Evolutionary conservation across 2,113 vertebrate species (phyloP).

Genomic region (Hoplias malabaricus): DNA sequence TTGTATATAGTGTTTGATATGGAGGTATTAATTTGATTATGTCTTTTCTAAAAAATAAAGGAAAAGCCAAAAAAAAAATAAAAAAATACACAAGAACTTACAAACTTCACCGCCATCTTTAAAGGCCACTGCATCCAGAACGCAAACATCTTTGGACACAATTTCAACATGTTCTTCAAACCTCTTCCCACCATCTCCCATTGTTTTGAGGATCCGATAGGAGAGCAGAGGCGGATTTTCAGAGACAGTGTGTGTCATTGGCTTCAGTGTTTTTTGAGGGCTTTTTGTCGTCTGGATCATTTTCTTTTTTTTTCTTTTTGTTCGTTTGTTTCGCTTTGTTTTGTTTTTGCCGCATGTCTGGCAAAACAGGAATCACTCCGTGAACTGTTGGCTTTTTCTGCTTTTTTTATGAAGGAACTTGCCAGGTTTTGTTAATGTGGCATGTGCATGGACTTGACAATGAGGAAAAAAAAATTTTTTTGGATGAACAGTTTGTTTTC

Average conservation of each 20-base stretch:
- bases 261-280: not conserved
- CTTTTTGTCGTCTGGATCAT: slow-evolving; percentile 9
- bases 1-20: slow-evolving; percentile 99
- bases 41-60: slow-evolving; percentile 92
- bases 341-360: slow-evolving; percentile 78
- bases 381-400: slow-evolving; percentile 57
- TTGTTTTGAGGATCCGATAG: slow-evolving; percentile 61
- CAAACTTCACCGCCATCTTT: slow-evolving; percentile 64
- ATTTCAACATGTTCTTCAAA: slow-evolving; percentile 69
- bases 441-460: slow-evolving; percentile 77
- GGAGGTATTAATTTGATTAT: slow-evolving; percentile 99
- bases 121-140: slow-evolving; percentile 75
- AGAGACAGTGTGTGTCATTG: slow-evolving; percentile 40
- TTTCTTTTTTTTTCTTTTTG: slow-evolving; percentile 62
- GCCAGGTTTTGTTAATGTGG: slow-evolving; percentile 73
- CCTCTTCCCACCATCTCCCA: slow-evolving; percentile 59
- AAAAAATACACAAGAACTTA: slow-evolving; percentile 46
- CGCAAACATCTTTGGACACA: slow-evolving; percentile 71
- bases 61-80: not conserved
- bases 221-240: slow-evolving; percentile 42
- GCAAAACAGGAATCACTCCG: slow-evolving; percentile 66
- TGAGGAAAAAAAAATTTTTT: slow-evolving; percentile 60
- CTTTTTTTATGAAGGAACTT: slow-evolving; percentile 74
- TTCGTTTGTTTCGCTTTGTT: slow-evolving; percentile 63
- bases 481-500: slow-evolving; percentile 53